These are phyloP conservation scores for Cylindroiulus punctatus DNA, from an alignment of 2,888 invertebrate species.

Conservation along the genomic window DNA sequence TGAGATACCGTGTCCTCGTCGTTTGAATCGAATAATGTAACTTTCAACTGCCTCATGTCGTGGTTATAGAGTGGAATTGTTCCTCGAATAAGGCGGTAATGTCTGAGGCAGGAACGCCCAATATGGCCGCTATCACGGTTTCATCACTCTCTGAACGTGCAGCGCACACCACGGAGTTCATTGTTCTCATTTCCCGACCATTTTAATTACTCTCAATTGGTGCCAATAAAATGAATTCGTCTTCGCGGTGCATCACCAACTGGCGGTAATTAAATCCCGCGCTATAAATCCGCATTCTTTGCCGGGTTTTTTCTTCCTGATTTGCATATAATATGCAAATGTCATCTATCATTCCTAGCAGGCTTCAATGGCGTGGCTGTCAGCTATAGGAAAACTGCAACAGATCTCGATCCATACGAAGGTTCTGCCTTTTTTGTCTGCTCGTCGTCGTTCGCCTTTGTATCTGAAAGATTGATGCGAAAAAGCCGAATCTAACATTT, in stretches of 20 bases:
- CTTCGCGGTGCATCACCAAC: slow-evolving; percentile 14
- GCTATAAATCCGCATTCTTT: slow-evolving; percentile 21
- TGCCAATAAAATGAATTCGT: slow-evolving; percentile 32
- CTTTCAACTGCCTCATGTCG: background rate
- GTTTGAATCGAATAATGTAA: background rate
- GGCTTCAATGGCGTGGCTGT: background rate
- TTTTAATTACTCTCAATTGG: slow-evolving; percentile 32
- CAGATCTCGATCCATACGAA: background rate
- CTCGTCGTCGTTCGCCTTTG: background rate
- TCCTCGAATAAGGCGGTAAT: background rate
- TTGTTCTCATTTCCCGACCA: slow-evolving; percentile 27
- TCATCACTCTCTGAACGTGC: background rate
- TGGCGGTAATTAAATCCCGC: slow-evolving; percentile 7
- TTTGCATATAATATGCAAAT: slow-evolving; percentile 32
- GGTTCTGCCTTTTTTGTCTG: background rate
- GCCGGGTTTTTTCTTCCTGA: background rate
- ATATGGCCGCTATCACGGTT: background rate
- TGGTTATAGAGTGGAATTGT: background rate
- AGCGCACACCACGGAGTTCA: background rate
- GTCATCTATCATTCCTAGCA: slow-evolving; percentile 5
- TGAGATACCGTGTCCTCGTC: background rate
- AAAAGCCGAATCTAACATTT: slow-evolving; percentile 2
- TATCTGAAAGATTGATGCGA: slow-evolving; percentile 27
- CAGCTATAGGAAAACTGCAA: slow-evolving; percentile 17
- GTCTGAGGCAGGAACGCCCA: background rate